A percentile compares a stretch with the other conserved stretches of the same genome.
Evolutionary conservation across 2,888 invertebrate genomes (phyloP).

Genomic region (Oscheius onirici): DNA sequence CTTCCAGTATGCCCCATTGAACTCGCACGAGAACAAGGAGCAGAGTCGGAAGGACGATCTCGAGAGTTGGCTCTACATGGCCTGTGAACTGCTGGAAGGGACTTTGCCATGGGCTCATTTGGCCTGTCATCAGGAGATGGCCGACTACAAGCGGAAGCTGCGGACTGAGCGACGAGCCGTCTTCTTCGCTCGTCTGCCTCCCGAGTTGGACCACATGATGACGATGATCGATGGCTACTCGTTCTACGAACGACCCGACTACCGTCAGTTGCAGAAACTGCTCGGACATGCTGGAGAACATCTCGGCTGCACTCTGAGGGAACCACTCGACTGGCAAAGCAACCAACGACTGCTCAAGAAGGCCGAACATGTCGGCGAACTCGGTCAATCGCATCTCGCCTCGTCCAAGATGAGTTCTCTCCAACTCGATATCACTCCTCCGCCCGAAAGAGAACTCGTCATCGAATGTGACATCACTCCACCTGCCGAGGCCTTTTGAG

Average conservation of each 20-base stretch:
- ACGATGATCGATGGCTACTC: constrained; percentile 45
- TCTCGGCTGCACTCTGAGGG: constrained; percentile 44
- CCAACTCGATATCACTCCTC: constrained; percentile 13
- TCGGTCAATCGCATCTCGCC: constrained; percentile 58
- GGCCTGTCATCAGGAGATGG: constrained; percentile 23
- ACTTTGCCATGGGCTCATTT: constrained; percentile 55
- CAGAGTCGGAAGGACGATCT: constrained; percentile 64
- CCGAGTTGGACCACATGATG: constrained; percentile 56
- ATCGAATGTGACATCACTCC: constrained; percentile 12
- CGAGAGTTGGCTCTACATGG: constrained; percentile 67
- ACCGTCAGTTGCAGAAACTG: constrained; percentile 42
- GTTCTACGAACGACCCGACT: constrained; percentile 59
- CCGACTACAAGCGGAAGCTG: constrained; percentile 42
- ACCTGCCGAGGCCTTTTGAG: constrained; percentile 10
- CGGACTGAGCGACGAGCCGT: constrained; percentile 34
- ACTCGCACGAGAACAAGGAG: constrained; percentile 59
- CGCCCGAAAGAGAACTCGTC: neutral
- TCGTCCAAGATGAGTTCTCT: constrained; percentile 31
- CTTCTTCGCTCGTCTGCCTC: constrained; percentile 56
- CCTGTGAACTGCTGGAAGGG: constrained; percentile 56
- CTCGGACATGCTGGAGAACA: constrained; percentile 46
- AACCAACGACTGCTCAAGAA: constrained; percentile 45
- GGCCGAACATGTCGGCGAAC: constrained; percentile 56
- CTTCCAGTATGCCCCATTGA: constrained; percentile 59
- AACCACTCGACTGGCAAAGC: constrained; percentile 60